Percentiles rank a stretch among this genome's conserved stretches.
phyloP scores from a whole-genome alignment of 2,888 invertebrate genomes.

The Aleiodes leptofemur region DNA sequence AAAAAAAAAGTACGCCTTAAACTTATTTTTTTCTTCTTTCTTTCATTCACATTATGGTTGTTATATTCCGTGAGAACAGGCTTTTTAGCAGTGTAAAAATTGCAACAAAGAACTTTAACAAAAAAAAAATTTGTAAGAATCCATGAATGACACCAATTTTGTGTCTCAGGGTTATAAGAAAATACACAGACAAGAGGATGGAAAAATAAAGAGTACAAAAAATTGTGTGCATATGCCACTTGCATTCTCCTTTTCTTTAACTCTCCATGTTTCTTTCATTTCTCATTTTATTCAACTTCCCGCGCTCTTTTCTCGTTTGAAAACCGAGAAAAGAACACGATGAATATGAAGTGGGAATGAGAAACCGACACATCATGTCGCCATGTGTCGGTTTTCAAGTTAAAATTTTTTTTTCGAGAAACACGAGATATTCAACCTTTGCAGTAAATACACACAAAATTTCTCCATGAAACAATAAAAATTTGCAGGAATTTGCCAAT shows the following conservation, averaged over 20 bases:
- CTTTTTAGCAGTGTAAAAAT: neutral
- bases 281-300: conserved; percentile 43
- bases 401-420: conserved; percentile 23
- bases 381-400: conserved; percentile 44
- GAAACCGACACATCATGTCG: conserved; percentile 44
- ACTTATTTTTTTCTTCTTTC: neutral
- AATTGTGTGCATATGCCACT: conserved; percentile 36
- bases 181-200: no score
- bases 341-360: conserved; percentile 11
- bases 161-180: neutral
- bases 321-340: conserved; percentile 38
- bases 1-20: conserved; percentile 1
- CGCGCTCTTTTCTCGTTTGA: conserved; percentile 8
- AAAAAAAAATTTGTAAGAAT: conserved; percentile 29
- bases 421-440: conserved; percentile 3
- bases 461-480: no score
- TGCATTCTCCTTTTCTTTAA: conserved; percentile 6
- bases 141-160: conserved; percentile 19
- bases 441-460: neutral
- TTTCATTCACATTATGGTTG: neutral
- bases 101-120: neutral
- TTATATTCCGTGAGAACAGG: conserved; percentile 19
- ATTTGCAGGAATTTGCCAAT: no score
- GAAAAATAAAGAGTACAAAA: neutral
- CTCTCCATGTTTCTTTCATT: conserved; percentile 11